Evolutionary conservation across 2,888 invertebrate genomes (phyloP).

Genomic region (Dasypolia templi): DNA sequence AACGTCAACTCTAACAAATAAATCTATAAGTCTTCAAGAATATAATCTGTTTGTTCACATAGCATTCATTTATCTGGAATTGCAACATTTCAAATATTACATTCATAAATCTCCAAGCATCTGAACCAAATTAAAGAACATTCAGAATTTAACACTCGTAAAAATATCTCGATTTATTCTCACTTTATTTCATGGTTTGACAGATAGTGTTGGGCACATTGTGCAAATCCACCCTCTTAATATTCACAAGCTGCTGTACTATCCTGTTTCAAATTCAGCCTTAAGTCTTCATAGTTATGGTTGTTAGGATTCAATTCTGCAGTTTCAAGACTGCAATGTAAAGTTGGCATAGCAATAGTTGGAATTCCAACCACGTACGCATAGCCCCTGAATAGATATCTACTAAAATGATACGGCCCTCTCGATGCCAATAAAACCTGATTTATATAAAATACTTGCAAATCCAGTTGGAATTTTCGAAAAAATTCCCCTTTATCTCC

Average conservation of each 20-base stretch:
- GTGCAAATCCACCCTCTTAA: conserved; percentile 67
- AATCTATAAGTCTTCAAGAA: conserved; percentile 5
- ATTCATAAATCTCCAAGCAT: conserved; percentile 46
- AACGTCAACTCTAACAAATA: background rate
- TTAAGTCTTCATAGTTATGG: conserved; percentile 48
- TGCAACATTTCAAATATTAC: conserved; percentile 18
- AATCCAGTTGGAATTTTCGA: conserved; percentile 72
- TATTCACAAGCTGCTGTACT: conserved; percentile 12
- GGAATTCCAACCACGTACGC: conserved; percentile 84
- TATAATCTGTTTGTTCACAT: background rate
- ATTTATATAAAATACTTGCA: conserved; percentile 84
- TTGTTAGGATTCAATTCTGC: conserved; percentile 22
- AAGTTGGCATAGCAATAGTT: conserved; percentile 68
- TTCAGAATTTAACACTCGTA: conserved; percentile 70
- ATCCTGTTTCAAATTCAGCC: conserved; percentile 46
- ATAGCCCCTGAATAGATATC: conserved; percentile 88
- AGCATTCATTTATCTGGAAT: conserved; percentile 6
- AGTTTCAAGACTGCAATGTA: conserved; percentile 45
- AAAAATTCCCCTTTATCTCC: conserved; percentile 63
- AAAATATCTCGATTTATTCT: conserved; percentile 79
- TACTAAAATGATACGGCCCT: conserved; percentile 86
- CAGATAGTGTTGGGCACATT: conserved; percentile 83
- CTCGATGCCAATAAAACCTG: conserved; percentile 87
- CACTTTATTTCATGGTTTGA: conserved; percentile 83
- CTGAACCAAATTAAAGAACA: conserved; percentile 60